Base-by-base conservation (phyloP, 2,797 vertebrate genomes). In the Coendou prehensilis region DNA sequence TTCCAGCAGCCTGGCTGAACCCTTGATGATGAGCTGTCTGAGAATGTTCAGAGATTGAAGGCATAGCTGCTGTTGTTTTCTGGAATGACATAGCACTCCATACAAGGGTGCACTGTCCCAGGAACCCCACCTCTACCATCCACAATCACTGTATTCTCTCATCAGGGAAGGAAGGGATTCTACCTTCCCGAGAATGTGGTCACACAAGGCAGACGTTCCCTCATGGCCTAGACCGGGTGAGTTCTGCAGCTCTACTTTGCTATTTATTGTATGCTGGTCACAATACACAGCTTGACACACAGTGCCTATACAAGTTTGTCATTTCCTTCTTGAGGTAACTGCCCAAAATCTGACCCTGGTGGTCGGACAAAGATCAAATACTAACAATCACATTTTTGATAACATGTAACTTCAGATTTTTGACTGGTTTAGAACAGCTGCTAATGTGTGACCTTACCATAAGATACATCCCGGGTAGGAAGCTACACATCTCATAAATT, bases 11-110 rank as follows among this genome's bases (percentile, higher is more conserved):
- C 45, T 83, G 87, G 57, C 75, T 47, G 56, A 67, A 23, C 2
- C 28, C 33, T 76, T 52, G 37, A 4, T 37, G 87, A 82, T 73
- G 93, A 86, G 64, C 67, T 94, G 86, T 84, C 92, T 67, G 56
- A 91, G 75, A 93, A 85, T 67, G 47, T 20, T 54, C 22, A 10
- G n/a, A 28, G 18, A 15, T 54, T 69, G 75, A 93, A 59, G 59
- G 59, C 73, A 96, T 18, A 86, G 76, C 56, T 81, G 63, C 57
- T 28, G 4, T 20, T 76, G n/a, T 63, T 73, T 81, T 88, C 87
- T 41, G 37, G 75, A 69, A 84, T 75, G 57, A 84, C 33, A 59
- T 23, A 41, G 15, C 45, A 26, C 41, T 82, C 54, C 30, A 18
- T 17, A 54, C 71, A 64, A 76, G 52, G 9, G n/a, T 33, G 10